Conservation (phyloP, 2,888 invertebrate species). For the Drosophila hamatofila region DNA sequence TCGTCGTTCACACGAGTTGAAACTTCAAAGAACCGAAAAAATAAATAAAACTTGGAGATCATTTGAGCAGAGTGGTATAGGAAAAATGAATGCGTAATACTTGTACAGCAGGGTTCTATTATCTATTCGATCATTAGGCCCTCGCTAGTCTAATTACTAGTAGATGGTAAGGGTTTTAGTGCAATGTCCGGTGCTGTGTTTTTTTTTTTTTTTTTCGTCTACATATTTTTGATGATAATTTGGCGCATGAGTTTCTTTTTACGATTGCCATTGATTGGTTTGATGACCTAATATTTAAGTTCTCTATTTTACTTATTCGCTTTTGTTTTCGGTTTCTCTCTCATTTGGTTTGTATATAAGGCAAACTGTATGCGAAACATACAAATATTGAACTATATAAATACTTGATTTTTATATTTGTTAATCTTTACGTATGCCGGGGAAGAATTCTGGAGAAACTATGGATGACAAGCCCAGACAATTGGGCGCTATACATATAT, state of each 20-base stretch:
- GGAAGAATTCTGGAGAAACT: slow-evolving; percentile 68
- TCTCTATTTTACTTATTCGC: slow-evolving; percentile 21
- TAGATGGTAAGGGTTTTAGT: slow-evolving; percentile 33
- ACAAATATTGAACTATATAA: slow-evolving; percentile 79
- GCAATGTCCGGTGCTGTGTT: slow-evolving; percentile 52
- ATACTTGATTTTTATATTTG: slow-evolving; percentile 49
- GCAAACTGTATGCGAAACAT: slow-evolving; percentile 74
- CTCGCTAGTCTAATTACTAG: slow-evolving; percentile 40
- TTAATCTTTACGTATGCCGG: slow-evolving; percentile 60
- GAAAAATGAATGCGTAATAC: slow-evolving; percentile 60
- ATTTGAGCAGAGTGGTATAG: slow-evolving; percentile 39
- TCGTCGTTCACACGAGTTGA: slow-evolving; percentile 43
- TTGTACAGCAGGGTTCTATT: slow-evolving; percentile 33
- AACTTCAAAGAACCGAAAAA: slow-evolving; percentile 58
- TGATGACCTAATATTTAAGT: slow-evolving; percentile 46
- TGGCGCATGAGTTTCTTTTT: slow-evolving; percentile 75
- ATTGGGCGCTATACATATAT: slow-evolving; percentile 21
- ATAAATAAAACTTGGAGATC: slow-evolving; percentile 61
- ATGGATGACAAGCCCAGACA: slow-evolving; percentile 34
- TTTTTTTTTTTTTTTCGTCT: slow-evolving; percentile 2
- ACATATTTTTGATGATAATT: slow-evolving; percentile 54
- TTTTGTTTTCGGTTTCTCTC: slow-evolving; percentile 46
- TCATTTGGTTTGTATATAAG: slow-evolving; percentile 72
- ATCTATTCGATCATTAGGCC: slow-evolving; percentile 13
- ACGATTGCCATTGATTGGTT: slow-evolving; percentile 72